phyloP scores from a whole-genome alignment of 1,140 invertebrate genomes.

The Leptopilina clavipes region DNA sequence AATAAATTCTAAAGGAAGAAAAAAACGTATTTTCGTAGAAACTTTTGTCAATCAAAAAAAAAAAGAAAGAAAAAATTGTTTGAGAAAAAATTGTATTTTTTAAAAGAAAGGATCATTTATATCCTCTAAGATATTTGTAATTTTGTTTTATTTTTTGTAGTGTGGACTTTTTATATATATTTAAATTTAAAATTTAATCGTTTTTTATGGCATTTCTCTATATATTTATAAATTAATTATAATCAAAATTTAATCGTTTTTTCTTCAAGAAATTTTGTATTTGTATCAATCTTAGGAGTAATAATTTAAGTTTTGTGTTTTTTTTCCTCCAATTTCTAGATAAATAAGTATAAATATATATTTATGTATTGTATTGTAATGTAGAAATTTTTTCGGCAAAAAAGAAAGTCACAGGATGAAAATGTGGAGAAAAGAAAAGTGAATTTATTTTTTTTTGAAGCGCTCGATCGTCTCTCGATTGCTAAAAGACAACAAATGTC shows the following conservation, averaged over 20 bases:
- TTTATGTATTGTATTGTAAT: not conserved
- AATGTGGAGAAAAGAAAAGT: conserved; percentile 2
- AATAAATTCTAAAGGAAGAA: not conserved
- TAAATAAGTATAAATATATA: conserved; percentile 9
- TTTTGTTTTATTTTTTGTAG: not conserved
- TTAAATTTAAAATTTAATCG: too few relatives aligned
- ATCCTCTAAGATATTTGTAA: too few relatives aligned
- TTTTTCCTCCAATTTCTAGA: not conserved
- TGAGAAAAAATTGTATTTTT: not conserved
- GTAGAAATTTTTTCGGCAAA: conserved; percentile 2
- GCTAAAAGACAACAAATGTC: not conserved
- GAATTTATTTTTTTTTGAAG: not conserved
- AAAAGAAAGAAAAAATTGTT: not conserved
- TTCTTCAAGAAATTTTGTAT: not conserved
- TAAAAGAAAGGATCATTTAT: not conserved
- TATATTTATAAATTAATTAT: too few relatives aligned
- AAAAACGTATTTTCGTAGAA: not conserved
- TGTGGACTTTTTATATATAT: conserved; percentile 8
- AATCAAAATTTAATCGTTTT: not conserved
- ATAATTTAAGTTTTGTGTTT: conserved; percentile 5
- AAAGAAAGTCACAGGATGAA: not conserved
- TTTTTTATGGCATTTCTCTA: too few relatives aligned
- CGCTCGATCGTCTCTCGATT: conserved; percentile 20
- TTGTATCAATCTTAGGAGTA: not conserved
- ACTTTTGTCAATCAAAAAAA: not conserved